These are phyloP conservation scores for Phylloscopus collybita DNA, from an alignment of 2,797 vertebrate species.

Conservation along the genomic window DNA sequence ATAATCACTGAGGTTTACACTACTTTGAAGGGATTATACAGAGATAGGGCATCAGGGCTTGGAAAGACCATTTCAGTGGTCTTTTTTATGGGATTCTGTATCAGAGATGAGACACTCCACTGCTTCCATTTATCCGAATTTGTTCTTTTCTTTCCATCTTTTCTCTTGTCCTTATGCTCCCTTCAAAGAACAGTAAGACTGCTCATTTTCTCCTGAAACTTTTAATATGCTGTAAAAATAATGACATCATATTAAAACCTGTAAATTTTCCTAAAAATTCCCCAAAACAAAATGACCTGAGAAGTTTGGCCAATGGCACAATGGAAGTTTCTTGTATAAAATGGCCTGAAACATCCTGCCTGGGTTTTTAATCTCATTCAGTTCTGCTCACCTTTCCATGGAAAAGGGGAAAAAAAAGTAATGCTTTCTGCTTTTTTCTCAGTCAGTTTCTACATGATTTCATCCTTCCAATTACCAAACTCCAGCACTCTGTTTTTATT, in stretches of 20 bases:
- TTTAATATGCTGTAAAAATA: neutral
- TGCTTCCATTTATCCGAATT: neutral
- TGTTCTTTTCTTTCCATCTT: neutral
- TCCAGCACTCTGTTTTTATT: neutral
- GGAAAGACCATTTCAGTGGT: neutral
- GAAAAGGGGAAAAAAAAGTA: neutral
- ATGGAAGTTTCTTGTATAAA: neutral
- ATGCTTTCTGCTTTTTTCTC: neutral
- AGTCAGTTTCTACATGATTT: neutral
- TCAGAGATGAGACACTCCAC: neutral
- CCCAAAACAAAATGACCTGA: neutral
- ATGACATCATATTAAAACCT: neutral
- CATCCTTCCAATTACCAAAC: neutral
- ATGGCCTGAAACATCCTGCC: neutral
- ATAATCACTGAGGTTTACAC: conserved; percentile 14
- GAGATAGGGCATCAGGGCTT: neutral
- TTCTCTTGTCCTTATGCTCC: neutral
- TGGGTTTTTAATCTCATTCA: neutral
- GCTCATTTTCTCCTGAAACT: neutral
- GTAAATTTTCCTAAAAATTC: neutral
- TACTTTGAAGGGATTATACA: neutral
- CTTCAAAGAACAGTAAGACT: neutral
- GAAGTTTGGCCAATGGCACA: neutral
- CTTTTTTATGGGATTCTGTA: neutral
- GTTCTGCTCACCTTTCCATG: neutral